A percentile compares a stretch with the other conserved stretches of the same genome.
Conservation (phyloP, 2,113 vertebrate genomes). For the Fukomys damarensis region DNA sequence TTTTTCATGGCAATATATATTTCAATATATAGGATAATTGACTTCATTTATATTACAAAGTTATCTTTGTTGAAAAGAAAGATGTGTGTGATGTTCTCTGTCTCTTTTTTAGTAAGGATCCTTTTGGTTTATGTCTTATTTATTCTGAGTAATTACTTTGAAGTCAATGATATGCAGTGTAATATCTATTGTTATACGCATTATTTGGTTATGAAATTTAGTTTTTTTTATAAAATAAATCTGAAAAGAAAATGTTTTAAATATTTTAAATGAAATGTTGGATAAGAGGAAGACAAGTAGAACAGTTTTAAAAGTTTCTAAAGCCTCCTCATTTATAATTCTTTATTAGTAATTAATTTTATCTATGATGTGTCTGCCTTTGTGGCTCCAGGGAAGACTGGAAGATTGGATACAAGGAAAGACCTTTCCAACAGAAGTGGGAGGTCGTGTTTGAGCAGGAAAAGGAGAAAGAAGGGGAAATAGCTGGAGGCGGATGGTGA, state of each 20-base stretch:
- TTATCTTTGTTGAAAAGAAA: not conserved
- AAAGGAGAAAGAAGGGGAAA: not conserved
- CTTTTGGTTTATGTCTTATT: not conserved
- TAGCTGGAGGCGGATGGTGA: not conserved
- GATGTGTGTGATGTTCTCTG: not conserved
- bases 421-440: not conserved
- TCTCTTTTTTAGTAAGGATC: not conserved
- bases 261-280: not conserved
- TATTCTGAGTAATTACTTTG: not conserved
- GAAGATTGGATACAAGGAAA: not conserved
- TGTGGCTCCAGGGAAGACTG: not conserved
- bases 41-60: not conserved
- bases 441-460: not conserved
- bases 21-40: not conserved
- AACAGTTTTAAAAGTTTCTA: slow-evolving; percentile 1
- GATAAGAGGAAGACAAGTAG: not conserved
- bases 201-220: not conserved
- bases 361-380: not conserved
- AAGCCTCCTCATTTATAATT: not conserved
- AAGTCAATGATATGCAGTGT: not conserved
- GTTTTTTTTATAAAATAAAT: not conserved
- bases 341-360: not conserved
- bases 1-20: not conserved
- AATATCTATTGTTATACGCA: not conserved
- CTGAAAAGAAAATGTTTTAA: too few species aligned